Conservation (phyloP, 2,113 vertebrate genomes). For the Martes martes region DNA sequence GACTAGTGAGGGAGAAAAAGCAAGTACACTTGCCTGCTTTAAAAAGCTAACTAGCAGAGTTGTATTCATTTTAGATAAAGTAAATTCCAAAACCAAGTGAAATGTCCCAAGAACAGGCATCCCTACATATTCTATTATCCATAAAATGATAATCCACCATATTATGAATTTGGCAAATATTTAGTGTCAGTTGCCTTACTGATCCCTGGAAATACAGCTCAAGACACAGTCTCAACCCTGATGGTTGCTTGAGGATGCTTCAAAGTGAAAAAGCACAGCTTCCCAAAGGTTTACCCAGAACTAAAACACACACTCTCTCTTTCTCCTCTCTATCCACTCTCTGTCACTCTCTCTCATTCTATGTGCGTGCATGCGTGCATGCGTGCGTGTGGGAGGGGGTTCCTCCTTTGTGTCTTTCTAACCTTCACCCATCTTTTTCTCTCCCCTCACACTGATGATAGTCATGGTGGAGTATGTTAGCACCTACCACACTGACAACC, state of each 20-base stretch:
- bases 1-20: not conserved
- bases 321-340: not conserved
- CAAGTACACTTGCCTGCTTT: not conserved
- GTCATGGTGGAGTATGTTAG: not conserved
- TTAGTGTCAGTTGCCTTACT: not conserved
- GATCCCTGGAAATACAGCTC: not conserved
- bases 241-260: not conserved
- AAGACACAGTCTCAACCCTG: not conserved
- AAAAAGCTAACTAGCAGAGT: not conserved
- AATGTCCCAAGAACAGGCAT: not conserved
- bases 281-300: not conserved
- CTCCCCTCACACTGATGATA: not conserved
- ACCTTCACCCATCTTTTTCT: not conserved
- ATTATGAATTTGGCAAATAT: not conserved
- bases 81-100: slow-evolving; percentile 28
- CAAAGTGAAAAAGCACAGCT: not conserved
- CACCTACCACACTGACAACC: not conserved
- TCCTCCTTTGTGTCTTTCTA: not conserved
- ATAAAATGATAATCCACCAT: not conserved
- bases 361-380: not conserved
- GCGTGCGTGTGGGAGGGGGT: not conserved
- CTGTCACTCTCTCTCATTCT: not conserved
- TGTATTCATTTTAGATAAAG: not conserved
- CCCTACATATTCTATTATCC: not conserved
- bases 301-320: not conserved